Base-by-base conservation (phyloP, 2,113 vertebrate species). In the Manacus vitellinus region DNA sequence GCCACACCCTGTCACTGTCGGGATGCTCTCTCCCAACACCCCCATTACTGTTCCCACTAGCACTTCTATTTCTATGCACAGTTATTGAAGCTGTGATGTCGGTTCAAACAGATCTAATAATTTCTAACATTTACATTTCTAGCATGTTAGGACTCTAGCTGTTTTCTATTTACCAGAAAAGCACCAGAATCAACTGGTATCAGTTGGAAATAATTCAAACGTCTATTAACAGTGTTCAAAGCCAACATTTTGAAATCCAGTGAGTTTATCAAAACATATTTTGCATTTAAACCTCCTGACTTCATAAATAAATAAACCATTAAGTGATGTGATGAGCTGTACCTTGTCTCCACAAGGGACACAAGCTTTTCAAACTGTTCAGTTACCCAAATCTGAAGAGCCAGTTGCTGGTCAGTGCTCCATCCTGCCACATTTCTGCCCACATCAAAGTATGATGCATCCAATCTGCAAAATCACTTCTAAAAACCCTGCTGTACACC, bases 1-100 rank as follows among this genome's bases (percentile, higher is more conserved):
- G 68, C 37, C 0, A 4, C 70, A 56, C 24, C 12, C 55, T 0
- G 0, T 11, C 68, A 14, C n/a, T 0, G 0, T 43, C 0, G 0
- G 55, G 58, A 41, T 1, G 4, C 43, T 84, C 24, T 1, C 44
- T 44, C 14, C 51, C 77, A 20, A n/a, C 35, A 47, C 3, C 2
- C 39, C 37, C 37, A 51, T 43, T 67, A 9, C 31, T 2, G 3
- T 28, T 46, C 25, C 62, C 0, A 0, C 28, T 7, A 10, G 46
- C 19, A 44, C 9, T 9, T 9, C 6, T 43, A 35, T 14, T 75
- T 35, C 67, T 37, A 0, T 3, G 18, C 28, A 61, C 33, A 71
- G 10, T 13, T 76, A 27, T 0, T 44, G 59, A 83, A 79, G 61
- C 2, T 1, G 70, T 28, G 33, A 41, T 33, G 30, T 58, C 0